Base-by-base conservation (phyloP, 2,888 invertebrate species). In the Amiota minor region DNA sequence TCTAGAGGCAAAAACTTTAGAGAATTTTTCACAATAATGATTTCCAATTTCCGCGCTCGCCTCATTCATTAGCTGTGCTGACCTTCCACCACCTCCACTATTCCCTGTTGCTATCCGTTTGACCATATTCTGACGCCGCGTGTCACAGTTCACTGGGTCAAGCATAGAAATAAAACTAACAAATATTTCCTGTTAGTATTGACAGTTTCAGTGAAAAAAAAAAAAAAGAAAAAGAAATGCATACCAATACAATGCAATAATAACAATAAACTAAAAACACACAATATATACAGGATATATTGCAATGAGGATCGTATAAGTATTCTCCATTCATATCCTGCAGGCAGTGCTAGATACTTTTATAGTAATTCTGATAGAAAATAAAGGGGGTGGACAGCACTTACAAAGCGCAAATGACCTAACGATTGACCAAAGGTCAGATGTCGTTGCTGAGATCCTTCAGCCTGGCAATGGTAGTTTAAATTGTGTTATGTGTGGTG, bases 141-240 rank as follows among this genome's bases (percentile, higher is more conserved):
- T 85, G 86, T 78, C 80, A 72, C 65, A 73, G 72, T 79, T 77
- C 78, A 74, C 71, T 76, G 77, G 77, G 71, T 75, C 77, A 77
- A 75, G 76, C 80, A 77, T 85, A 81, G 78, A 85, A 80, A 80
- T 87, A 85, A 80, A 65, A 53, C 61, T 50, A 68, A 70, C 76
- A 79, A 83, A 83, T 85, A 79, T 84, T 86, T 83, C 85, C 85
- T 61, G 49, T 47, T 50, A 49, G 85, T 80, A 46, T 81, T 74
- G 80, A 74, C 83, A 81, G 77, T 82, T 79, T 77, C 78, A 74
- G 73, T 73, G 74, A 77, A 79, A 75, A 80, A 78, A 77, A 69
- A 55, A n/a, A 18, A 46, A 64, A n/a, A 9, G 62, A 16, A 64
- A 18, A 47, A 11, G 47, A 65, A 47, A 47, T 18, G 47, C 65